Evolutionary conservation across 2,113 vertebrate species (phyloP), one percentile per base, ranked within the genome.

Genomic region (Antigone vipio): DNA sequence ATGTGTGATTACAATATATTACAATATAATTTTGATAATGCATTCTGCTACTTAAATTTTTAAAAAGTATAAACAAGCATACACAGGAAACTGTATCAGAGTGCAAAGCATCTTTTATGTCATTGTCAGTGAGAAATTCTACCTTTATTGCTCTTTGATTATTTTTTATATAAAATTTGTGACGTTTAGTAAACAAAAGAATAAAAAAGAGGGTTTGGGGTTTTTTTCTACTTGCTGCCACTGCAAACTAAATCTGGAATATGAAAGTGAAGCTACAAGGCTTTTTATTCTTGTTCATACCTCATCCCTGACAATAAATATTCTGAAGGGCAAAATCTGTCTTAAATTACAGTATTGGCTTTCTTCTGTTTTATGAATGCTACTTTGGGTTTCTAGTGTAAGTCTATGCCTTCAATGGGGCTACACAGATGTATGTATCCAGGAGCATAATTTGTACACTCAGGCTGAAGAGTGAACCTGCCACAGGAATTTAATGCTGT

Each of bases 401-500:
- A 88, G 49, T 59, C 73, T 91, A 26, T 87, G 19, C 47, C 75
- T 89, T 96, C 93, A 94, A 75, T 89, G 42, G 22, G 68, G 26
- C 69, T 87, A 88, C 53, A 91, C 30, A 93, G 73, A 64, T 81
- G 22, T 85, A 81, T 64, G 24, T 44, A 81, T 78, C 83, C 58
- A 60, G 63, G 26, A 93, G 34, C 44, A 35, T 64, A 92, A 91
- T 92, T 92, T 94, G 68, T 92, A 97, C 45, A 66, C 76, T 86
- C 69, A 40, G 50, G 56, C 34, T 95, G 93, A 96, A 96, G 76
- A 91, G 79, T 94, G 92, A 97, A 80, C 56, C 82, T 90, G 76
- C 34, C 88, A 88, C 44, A 68, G 34, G 79, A 96, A 95, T 95
- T 95, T 97, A 95, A 78, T 95, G 69, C 38, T 95, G 94, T 44